phyloP scores from a whole-genome alignment of 2,888 invertebrate species.

The Amphipyra berbera region DNA sequence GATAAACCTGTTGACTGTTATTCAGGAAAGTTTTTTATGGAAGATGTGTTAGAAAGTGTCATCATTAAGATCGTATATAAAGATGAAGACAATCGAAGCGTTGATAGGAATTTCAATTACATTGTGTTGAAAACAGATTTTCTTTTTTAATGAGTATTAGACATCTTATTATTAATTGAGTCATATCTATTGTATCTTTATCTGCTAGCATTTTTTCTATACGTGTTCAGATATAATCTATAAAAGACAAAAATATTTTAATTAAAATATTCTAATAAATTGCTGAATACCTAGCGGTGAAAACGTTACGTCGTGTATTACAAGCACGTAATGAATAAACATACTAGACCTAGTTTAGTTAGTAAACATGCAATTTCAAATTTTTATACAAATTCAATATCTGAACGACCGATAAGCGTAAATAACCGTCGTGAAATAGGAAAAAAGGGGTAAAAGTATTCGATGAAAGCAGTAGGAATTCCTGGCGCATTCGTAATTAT shows the following conservation, averaged over 20 bases:
- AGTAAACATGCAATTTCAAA: slow-evolving; percentile 69
- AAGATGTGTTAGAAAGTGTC: slow-evolving; percentile 49
- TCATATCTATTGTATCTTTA: slow-evolving; percentile 30
- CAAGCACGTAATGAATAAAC: slow-evolving; percentile 67
- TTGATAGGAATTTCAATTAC: slow-evolving; percentile 73
- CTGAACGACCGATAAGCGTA: slow-evolving; percentile 59
- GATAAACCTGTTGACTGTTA: slow-evolving; percentile 44
- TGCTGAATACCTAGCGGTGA: slow-evolving; percentile 33
- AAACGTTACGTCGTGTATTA: slow-evolving; percentile 45
- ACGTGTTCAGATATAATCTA: slow-evolving; percentile 14
- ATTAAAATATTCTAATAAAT: slow-evolving; percentile 22
- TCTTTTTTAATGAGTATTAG: slow-evolving; percentile 40
- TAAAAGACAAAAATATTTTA: slow-evolving; percentile 15
- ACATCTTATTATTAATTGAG: slow-evolving; percentile 24
- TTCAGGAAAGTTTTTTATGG: slow-evolving; percentile 28
- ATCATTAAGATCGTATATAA: slow-evolving; percentile 44
- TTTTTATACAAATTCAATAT: slow-evolving; percentile 52
- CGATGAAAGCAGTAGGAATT: slow-evolving; percentile 56
- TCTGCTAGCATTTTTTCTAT: slow-evolving; percentile 13
- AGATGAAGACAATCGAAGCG: slow-evolving; percentile 62
- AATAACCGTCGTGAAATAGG: slow-evolving; percentile 46
- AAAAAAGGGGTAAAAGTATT: slow-evolving; percentile 52
- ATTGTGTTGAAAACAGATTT: slow-evolving; percentile 59
- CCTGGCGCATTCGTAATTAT: slow-evolving; percentile 46
- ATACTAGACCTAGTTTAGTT: slow-evolving; percentile 71